Evolutionary conservation across 2,888 invertebrate genomes (phyloP), one percentile per base, ranked within the genome.

Genomic region (Hyppa rectilinea): DNA sequence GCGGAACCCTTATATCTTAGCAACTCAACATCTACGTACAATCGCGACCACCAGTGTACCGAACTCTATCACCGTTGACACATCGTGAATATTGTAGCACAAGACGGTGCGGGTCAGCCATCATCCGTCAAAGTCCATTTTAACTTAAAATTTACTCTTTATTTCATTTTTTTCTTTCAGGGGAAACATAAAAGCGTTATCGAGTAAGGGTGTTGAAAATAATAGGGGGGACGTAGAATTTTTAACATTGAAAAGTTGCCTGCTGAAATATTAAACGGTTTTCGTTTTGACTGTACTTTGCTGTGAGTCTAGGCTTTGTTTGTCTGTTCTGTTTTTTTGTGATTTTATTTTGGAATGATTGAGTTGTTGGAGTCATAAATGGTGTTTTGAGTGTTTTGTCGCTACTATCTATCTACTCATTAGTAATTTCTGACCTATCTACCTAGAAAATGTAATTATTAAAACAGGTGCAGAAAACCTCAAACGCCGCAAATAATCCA

Each of bases 121-220:
- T 92, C 94, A 94, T 93, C 92, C 90, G 93, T 95, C 95, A 95
- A 94, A 92, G 93, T 92, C 95, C 93, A 94, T 94, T 95, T 92
- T 88, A 93, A 95, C 92, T 95, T 95, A 91, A 94, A 95, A 95
- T 91, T 93, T 89, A 91, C 91, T 91, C 89, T 91, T 92, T 92
- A 91, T 92, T 91, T 90, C 85, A 90, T 92, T 92, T 93, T 92
- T 93, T 93, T 90, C 87, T 75, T 77, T 85, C 83, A 82, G 87
- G 87, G 87, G 89, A 88, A 86, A 90, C 88, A 90, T 94, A 93
- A 95, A 95, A 95, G 94, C 95, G 90, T 94, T 94, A 93, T 92
- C 93, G 92, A 91, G 94, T 95, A 89, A 87, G 88, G 87, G 88
- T 88, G 90, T 84, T 90, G 88, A 89, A 92, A 92, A 92, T 92